Conservation (phyloP, 2,888 invertebrate genomes). For the Eubasilissa splendida region DNA sequence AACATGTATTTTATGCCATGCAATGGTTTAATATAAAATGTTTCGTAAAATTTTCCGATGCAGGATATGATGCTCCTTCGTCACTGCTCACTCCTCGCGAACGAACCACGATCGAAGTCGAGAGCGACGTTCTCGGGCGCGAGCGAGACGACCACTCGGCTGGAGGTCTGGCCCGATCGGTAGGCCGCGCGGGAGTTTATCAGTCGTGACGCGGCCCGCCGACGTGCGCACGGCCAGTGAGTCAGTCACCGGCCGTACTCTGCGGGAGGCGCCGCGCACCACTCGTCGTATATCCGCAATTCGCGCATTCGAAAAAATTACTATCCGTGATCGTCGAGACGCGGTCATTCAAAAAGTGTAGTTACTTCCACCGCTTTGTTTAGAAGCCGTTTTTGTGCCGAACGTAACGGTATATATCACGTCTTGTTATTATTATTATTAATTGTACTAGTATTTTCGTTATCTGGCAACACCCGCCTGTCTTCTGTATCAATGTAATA, state of each 20-base stretch:
- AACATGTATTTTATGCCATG: no score
- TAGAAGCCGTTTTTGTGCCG: slow-evolving; percentile 12
- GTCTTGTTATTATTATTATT: slow-evolving; percentile 5
- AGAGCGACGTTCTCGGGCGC: background rate
- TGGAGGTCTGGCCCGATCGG: background rate
- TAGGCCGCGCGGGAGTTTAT: background rate
- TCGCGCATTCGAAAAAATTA: no score
- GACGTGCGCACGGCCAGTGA: slow-evolving; percentile 22
- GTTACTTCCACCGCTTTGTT: slow-evolving; percentile 3
- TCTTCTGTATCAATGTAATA: background rate
- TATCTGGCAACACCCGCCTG: slow-evolving; percentile 31
- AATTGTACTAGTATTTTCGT: slow-evolving; percentile 12
- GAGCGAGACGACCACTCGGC: background rate
- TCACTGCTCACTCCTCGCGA: no score
- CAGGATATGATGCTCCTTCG: no score
- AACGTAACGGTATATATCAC: slow-evolving; percentile 33
- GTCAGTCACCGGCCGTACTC: slow-evolving; percentile 9
- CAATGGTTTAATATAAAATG: no score
- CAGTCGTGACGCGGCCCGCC: background rate
- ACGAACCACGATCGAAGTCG: no score
- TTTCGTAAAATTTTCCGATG: no score
- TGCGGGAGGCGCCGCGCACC: background rate
- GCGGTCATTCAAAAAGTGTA: slow-evolving; percentile 30
- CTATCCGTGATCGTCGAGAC: background rate
- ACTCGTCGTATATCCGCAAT: no score